Conservation (phyloP, 1,140 invertebrate genomes). For the Saxidomus purpurata region DNA sequence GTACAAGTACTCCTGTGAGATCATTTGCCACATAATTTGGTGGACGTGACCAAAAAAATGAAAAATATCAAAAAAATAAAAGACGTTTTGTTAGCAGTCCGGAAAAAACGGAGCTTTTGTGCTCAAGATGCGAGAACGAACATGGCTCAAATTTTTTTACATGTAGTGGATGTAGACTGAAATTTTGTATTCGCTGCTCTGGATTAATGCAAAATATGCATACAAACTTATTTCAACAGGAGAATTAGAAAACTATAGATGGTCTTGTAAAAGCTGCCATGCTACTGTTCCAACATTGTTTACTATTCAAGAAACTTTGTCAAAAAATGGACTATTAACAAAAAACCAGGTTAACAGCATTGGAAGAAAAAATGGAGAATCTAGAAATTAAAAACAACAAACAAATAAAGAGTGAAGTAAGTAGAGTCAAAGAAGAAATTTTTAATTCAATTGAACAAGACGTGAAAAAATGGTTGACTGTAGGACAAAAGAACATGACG, state of each 20-base stretch:
- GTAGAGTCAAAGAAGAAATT: no score
- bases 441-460: no score
- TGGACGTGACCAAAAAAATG: no score
- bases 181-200: background rate
- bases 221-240: background rate
- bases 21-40: no score
- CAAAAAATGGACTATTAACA: no score
- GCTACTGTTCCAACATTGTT: background rate
- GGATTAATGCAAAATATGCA: background rate
- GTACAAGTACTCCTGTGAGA: no score
- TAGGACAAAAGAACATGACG: no score
- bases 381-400: no score
- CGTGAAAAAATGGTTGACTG: no score
- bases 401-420: no score
- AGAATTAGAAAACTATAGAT: background rate
- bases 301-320: background rate
- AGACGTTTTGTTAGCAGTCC: background rate
- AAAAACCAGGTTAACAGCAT: no score
- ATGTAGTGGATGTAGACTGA: background rate
- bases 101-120: background rate
- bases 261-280: background rate
- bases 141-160: background rate
- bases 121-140: background rate
- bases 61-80: background rate
- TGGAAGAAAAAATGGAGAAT: no score